Percentiles rank a stretch among this genome's conserved stretches.
These are phyloP conservation scores for Mobula hypostoma DNA, from an alignment of 2,113 vertebrate species.

Conservation along the genomic window DNA sequence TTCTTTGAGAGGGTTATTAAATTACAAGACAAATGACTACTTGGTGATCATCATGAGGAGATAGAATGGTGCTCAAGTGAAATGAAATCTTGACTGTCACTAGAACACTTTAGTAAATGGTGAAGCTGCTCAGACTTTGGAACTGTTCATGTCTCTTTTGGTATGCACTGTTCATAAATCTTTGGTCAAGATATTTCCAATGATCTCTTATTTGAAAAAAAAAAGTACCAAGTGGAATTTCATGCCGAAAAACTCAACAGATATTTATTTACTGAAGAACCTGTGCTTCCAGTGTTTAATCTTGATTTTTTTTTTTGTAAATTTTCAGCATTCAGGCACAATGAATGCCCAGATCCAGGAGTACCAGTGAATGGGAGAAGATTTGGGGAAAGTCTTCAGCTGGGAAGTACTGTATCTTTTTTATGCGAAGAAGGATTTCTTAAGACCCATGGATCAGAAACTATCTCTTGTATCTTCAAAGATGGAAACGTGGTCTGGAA, in stretches of 20 bases:
- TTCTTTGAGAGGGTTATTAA: not conserved
- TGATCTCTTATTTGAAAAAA: not conserved
- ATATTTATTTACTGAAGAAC: not conserved
- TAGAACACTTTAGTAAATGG: not conserved
- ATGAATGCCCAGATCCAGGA: slow-evolving; percentile 89
- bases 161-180: not conserved
- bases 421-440: slow-evolving; percentile 92
- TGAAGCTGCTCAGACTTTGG: not conserved
- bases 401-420: slow-evolving; percentile 94
- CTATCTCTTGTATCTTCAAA: slow-evolving; percentile 86
- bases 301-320: not conserved
- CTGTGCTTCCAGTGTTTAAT: not conserved
- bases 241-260: not conserved
- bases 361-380: slow-evolving; percentile 92
- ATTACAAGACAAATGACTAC: not conserved
- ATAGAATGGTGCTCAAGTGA: not conserved
- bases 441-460: slow-evolving; percentile 87
- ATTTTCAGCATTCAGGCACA: slow-evolving; percentile 81
- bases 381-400: slow-evolving; percentile 88
- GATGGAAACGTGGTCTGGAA: slow-evolving; percentile 96
- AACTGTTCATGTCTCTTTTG: not conserved
- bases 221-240: not conserved
- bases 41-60: not conserved
- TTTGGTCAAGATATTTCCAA: not conserved
- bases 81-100: not conserved